Evolutionary conservation across 2,888 invertebrate species (phyloP).

Genomic region (Amphipoea oculea): DNA sequence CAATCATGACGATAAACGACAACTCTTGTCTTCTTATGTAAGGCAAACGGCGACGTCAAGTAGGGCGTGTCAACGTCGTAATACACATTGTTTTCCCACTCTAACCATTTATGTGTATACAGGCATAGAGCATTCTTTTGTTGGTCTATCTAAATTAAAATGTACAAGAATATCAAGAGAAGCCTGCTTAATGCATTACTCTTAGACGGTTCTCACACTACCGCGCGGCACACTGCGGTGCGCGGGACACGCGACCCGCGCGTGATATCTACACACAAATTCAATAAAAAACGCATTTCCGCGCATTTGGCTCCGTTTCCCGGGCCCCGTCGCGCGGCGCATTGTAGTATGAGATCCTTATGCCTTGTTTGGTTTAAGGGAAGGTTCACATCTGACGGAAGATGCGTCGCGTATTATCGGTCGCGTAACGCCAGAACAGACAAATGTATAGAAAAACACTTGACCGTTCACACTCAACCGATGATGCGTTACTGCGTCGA

Average conservation of each 20-base stretch:
- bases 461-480: too few relatives aligned
- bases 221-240: not conserved
- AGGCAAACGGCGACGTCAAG: not conserved
- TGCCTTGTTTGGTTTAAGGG: not conserved
- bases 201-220: not conserved
- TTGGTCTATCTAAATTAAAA: not conserved
- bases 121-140: not conserved
- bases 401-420: too few relatives aligned
- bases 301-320: not conserved
- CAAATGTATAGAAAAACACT: too few relatives aligned
- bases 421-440: too few relatives aligned
- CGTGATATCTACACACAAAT: not conserved
- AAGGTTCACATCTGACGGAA: too few relatives aligned
- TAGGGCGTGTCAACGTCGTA: not conserved
- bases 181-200: not conserved
- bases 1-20: not conserved
- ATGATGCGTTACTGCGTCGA: too few relatives aligned
- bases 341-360: not conserved
- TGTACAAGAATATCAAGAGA: not conserved
- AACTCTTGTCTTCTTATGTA: not conserved
- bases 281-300: not conserved
- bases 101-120: not conserved
- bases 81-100: not conserved
- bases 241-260: not conserved
- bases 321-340: not conserved